A percentile compares a stretch with the other conserved stretches of the same genome.
These are phyloP conservation scores for Hypselothyrea guttata DNA, from an alignment of 2,888 invertebrate species.

Conservation along the genomic window DNA sequence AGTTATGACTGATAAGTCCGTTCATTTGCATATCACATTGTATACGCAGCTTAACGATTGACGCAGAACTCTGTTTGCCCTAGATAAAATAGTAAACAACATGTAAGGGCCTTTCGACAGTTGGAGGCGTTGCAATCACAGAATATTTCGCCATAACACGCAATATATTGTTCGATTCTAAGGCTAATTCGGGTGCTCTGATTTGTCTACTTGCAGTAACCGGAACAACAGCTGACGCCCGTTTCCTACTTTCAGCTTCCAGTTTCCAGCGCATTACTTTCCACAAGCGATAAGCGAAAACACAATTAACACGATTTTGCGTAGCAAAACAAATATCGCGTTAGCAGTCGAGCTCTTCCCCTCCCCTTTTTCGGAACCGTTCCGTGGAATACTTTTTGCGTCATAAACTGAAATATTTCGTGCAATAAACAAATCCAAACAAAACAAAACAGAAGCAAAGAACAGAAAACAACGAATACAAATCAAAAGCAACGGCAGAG, in stretches of 20 bases:
- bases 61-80: too few species aligned
- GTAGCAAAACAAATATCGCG: constrained; percentile 66
- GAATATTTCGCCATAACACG: too few species aligned
- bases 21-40: too few species aligned
- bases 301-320: constrained; percentile 33
- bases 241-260: too few species aligned
- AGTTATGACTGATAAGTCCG: too few species aligned
- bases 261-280: constrained; percentile 1
- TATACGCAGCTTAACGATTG: neutral
- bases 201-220: too few species aligned
- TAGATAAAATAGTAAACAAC: too few species aligned
- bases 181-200: too few species aligned
- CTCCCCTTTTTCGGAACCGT: constrained; percentile 7
- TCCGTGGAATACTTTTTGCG: constrained; percentile 66
- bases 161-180: too few species aligned
- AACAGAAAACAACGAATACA: constrained; percentile 4
- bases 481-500: constrained; percentile 13
- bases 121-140: too few species aligned
- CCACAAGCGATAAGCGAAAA: constrained; percentile 12
- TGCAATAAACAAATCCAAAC: constrained; percentile 17
- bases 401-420: constrained; percentile 59
- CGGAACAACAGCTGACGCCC: neutral
- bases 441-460: constrained; percentile 25
- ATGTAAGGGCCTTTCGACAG: too few species aligned
- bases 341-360: constrained; percentile 15